These are phyloP conservation scores for Eupithecia inturbata DNA, from an alignment of 2,888 invertebrate species.

Conservation along the genomic window DNA sequence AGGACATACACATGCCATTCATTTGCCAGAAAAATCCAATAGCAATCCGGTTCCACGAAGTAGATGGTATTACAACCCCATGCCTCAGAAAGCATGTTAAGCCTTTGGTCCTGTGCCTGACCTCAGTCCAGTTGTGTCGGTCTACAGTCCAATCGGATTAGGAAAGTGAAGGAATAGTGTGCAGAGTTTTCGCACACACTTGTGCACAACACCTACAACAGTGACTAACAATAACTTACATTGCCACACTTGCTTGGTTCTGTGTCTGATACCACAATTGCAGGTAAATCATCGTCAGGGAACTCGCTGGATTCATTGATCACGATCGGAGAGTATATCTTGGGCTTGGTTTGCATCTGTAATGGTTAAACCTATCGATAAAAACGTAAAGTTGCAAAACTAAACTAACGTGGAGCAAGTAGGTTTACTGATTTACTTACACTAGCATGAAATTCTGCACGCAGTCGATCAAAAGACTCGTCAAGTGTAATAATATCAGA, in stretches of 20 bases:
- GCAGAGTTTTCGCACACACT: too few relatives aligned
- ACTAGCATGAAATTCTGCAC: conserved; percentile 56
- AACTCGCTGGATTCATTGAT: conserved; percentile 64
- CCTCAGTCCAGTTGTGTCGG: too few relatives aligned
- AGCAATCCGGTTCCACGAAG: too few relatives aligned
- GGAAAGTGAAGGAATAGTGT: too few relatives aligned
- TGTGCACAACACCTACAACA: too few relatives aligned
- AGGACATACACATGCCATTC: too few relatives aligned
- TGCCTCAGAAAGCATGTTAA: too few relatives aligned
- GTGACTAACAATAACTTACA: conserved; percentile 56
- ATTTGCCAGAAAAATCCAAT: too few relatives aligned
- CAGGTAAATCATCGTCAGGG: conserved; percentile 51
- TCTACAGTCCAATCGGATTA: too few relatives aligned
- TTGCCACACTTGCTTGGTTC: conserved; percentile 63
- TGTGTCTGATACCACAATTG: conserved; percentile 44
- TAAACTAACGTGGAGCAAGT: not conserved
- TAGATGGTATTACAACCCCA: too few relatives aligned
- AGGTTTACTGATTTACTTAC: conserved; percentile 61
- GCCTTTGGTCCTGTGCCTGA: too few relatives aligned
- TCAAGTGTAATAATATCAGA: conserved; percentile 71
- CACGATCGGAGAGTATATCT: conserved; percentile 65
- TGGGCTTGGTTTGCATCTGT: conserved; percentile 50
- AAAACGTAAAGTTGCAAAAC: not conserved
- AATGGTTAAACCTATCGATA: conserved; percentile 18
- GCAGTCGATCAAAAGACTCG: conserved; percentile 71